Evolutionary conservation across 2,113 vertebrate genomes (phyloP).

Genomic region (Ia io): DNA sequence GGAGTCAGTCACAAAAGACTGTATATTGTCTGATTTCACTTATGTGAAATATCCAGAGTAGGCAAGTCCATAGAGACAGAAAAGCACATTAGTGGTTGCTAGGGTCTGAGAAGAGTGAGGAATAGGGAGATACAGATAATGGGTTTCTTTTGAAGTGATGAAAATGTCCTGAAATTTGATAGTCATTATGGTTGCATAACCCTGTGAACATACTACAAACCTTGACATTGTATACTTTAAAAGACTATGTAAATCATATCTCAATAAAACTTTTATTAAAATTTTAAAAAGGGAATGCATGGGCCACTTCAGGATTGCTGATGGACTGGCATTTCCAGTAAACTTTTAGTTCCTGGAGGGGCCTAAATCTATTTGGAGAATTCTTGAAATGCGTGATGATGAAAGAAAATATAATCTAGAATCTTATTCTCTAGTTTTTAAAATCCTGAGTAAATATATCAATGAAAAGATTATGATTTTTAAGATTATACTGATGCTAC

Average conservation of each 20-base stretch:
- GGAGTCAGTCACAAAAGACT: background rate
- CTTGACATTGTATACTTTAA: background rate
- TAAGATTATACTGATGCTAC: background rate
- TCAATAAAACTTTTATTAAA: background rate
- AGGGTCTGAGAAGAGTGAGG: no score
- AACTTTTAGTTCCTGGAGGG: background rate
- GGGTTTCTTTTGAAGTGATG: background rate
- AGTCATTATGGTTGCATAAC: background rate
- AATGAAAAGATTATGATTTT: background rate
- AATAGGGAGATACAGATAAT: background rate
- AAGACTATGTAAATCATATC: background rate
- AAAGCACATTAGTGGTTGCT: background rate
- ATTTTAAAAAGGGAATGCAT: background rate
- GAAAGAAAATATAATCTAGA: background rate
- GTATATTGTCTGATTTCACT: background rate
- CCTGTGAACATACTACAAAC: background rate
- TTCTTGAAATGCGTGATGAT: background rate
- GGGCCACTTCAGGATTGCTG: background rate
- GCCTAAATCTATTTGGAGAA: background rate
- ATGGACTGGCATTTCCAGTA: background rate
- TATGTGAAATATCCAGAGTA: background rate
- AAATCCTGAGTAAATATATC: background rate
- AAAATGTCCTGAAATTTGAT: background rate
- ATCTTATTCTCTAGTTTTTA: background rate
- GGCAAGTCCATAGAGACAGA: background rate